These are phyloP conservation scores for Erethizon dorsatum DNA, from an alignment of 2,797 vertebrate genomes.

Conservation along the genomic window DNA sequence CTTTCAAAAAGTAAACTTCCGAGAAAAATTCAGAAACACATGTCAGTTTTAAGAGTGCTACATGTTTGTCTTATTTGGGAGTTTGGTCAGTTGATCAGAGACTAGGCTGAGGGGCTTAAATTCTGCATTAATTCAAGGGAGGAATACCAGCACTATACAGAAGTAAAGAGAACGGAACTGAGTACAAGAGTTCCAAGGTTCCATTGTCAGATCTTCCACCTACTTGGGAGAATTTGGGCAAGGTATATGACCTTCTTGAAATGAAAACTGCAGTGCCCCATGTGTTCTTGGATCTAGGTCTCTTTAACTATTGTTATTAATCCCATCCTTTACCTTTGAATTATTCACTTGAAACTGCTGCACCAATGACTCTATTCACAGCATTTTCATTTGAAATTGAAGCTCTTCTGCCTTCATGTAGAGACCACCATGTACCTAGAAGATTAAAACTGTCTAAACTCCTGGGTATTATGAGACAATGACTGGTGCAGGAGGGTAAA, in stretches of 20 bases:
- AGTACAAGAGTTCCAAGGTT: background rate
- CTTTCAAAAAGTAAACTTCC: background rate
- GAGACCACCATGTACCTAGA: fast-evolving
- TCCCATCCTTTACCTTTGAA: fast-evolving
- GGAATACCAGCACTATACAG: fast-evolving
- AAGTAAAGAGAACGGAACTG: background rate
- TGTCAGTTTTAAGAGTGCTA: background rate
- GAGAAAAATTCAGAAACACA: background rate
- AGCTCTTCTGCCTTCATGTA: background rate
- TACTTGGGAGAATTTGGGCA: background rate
- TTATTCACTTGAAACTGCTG: background rate
- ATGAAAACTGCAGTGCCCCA: background rate
- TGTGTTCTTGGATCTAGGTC: background rate
- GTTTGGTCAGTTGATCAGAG: background rate
- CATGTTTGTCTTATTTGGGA: background rate
- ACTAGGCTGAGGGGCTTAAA: background rate
- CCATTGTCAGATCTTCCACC: background rate
- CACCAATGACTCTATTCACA: background rate
- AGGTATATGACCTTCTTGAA: background rate
- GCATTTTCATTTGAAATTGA: background rate
- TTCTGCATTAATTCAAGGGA: background rate
- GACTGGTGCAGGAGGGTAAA: background rate
- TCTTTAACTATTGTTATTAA: background rate
- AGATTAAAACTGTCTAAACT: background rate
- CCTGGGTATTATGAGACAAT: background rate